Percentiles rank a stretch among this genome's conserved stretches.
Evolutionary conservation across 2,888 invertebrate species (phyloP).

Genomic region (Metallyticus violacea): DNA sequence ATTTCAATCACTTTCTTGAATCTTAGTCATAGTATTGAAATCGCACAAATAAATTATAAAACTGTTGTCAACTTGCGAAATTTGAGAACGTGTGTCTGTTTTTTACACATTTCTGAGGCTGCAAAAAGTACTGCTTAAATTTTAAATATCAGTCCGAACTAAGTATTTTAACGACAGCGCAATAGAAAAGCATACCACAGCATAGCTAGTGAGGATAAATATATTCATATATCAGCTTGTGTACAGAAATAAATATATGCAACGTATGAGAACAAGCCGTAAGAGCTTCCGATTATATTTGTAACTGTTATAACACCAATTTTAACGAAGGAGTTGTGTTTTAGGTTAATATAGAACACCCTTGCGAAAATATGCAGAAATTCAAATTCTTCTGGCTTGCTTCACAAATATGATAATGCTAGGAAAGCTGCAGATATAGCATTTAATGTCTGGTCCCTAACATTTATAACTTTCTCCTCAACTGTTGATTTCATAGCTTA

Average conservation of each 20-base stretch:
- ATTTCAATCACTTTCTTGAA: neutral
- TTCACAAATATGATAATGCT: neutral
- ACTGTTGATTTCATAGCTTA: no score
- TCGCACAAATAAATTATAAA: neutral
- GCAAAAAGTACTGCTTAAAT: neutral
- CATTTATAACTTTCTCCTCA: no score
- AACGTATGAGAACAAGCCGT: neutral
- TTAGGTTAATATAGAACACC: neutral
- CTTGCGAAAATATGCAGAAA: neutral
- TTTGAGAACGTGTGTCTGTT: neutral
- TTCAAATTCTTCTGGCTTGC: neutral
- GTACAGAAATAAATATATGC: neutral
- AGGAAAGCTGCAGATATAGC: no score
- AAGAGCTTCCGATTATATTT: neutral
- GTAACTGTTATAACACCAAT: neutral
- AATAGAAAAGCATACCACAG: neutral
- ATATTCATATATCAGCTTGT: neutral
- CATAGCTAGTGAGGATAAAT: neutral
- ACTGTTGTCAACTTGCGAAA: neutral
- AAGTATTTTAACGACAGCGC: neutral
- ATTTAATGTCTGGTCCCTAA: no score
- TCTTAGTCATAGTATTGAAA: neutral
- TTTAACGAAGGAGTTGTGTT: neutral
- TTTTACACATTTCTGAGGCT: neutral
- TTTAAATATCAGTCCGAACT: neutral